These are phyloP conservation scores for Lithobates sylvaticus DNA, from an alignment of 2,797 vertebrate genomes.

Conservation along the genomic window DNA sequence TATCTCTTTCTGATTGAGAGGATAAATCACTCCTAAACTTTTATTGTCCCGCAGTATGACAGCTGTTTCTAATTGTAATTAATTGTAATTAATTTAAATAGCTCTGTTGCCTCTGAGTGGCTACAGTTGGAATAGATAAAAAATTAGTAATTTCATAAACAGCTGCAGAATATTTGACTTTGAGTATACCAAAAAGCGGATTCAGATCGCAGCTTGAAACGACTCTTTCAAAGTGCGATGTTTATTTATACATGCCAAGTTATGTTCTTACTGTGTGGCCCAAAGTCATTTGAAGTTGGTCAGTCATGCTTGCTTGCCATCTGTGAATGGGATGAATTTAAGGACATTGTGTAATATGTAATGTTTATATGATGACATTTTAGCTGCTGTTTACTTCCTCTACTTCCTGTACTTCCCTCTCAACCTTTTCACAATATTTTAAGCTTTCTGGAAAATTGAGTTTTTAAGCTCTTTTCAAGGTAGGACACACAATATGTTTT, in stretches of 20 bases:
- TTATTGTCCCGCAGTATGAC: constrained; percentile 66
- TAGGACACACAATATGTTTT: not conserved
- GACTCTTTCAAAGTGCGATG: constrained; percentile 36
- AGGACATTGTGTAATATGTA: constrained; percentile 47
- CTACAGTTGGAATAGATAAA: constrained; percentile 61
- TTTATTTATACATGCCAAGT: constrained; percentile 51
- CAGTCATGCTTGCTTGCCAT: constrained; percentile 41
- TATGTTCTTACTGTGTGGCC: constrained; percentile 53
- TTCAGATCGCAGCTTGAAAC: constrained; percentile 39
- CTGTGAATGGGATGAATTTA: constrained; percentile 51
- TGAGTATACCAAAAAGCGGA: constrained; percentile 32
- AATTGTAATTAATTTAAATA: constrained; percentile 65
- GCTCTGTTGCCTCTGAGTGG: constrained; percentile 63
- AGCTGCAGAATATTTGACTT: constrained; percentile 53
- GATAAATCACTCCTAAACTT: constrained; percentile 68
- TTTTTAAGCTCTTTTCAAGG: not conserved
- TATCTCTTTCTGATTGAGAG: constrained; percentile 61
- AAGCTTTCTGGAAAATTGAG: not conserved
- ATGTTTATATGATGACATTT: constrained; percentile 53
- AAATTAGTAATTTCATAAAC: constrained; percentile 39
- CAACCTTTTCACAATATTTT: not conserved
- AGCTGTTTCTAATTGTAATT: constrained; percentile 71
- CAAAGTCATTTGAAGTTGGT: constrained; percentile 53
- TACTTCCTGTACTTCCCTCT: constrained; percentile 20
- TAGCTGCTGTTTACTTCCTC: constrained; percentile 50